Evolutionary conservation across 2,888 invertebrate species (phyloP), one percentile per base, ranked within the genome.

Genomic region (Drosophila emarginata): DNA sequence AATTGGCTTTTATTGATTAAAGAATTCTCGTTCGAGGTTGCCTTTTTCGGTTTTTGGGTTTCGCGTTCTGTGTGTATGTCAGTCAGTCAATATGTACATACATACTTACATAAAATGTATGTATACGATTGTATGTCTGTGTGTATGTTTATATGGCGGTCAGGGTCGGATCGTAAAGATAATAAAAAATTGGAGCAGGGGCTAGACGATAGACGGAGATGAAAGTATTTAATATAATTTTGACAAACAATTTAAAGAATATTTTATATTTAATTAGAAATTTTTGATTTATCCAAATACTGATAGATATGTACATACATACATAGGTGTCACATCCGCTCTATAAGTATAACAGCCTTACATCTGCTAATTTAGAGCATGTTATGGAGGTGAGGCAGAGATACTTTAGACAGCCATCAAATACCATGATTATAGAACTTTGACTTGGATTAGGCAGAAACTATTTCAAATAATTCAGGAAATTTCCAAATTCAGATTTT

Each of bases 1-100:
- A 79, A 81, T 84, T 81, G 87, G 64, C 61, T 62, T 75, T 64
- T 70, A 70, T 69, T 75, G 73, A 75, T 74, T 75, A 61, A 63
- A 68, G 75, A 75, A 64, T 70, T 62, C 60, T 58, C 21, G 45
- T 45, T 45, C 45, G 45, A 45, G 45, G 45, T 64, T 21, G 28
- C 40, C 21, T 50, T 50, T 37, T 53, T 52, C 58, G 28, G 52
- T 28, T 50, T 50, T 28, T 70, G 21, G 66, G 40, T 74, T 64
- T 71, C 36, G 59, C 69, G 64, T 72, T 78, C 69, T 66, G 56
- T 21, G 45, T 45, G 21, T 45, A 45, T 12, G 18, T 39, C 45
- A 45, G 39, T 37, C 37, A n/a, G 32, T 32, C 32, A 32, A 32
- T 32, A 28, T 28, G 5, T 23, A 23, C 23, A 23, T 23, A 23